Base-by-base conservation (phyloP, 2,888 invertebrate species). In the Rhaphigaster nebulosa region DNA sequence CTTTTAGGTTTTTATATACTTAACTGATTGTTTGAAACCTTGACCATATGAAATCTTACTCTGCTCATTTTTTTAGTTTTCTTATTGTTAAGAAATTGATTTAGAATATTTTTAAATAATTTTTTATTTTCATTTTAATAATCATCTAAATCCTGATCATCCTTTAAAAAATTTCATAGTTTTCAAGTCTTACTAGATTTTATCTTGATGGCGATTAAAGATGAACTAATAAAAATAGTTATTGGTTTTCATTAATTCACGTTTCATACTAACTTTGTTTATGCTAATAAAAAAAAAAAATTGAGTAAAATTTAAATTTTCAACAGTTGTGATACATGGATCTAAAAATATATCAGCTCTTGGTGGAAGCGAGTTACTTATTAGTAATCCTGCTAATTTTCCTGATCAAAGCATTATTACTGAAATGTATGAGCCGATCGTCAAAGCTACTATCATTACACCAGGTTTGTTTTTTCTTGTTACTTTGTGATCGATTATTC, bases 371-470 rank as follows among this genome's bases (percentile, higher is more conserved):
- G 95, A 96, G 90, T 94, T 96, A 56, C 95, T 95, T 34, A 94
- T 97, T 45, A 97, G 97, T 84, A 98, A 98, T 94, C 97, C 98
- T 1, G 94, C 95, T 0, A 94, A 96, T 91, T 95, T 97, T 93
- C 98, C 98, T 0, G 95, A 96, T 87, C 93, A 94, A 2, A 92
- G 94, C 3, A 95, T 96, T 92, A 96, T 98, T 90, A 95, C 95
- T 60, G 96, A 97, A 94, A 96, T 96, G 93, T 96, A 95, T 93
- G 99, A 99, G 93, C 99, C 99, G 0, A 95, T 97, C 94, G 97
- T 98, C 1, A 94, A 96, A 94, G 98, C 97, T 88, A 98, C 98
- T 8, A 97, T 99, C 91, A 97, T 99, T 93, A 96, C 97, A 1
- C 99, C 99, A 90, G 94, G 95, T 94, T 45, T n/a, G 84, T 84